Conservation (phyloP, 2,888 invertebrate species). For the Cryptocephalus moraei region DNA sequence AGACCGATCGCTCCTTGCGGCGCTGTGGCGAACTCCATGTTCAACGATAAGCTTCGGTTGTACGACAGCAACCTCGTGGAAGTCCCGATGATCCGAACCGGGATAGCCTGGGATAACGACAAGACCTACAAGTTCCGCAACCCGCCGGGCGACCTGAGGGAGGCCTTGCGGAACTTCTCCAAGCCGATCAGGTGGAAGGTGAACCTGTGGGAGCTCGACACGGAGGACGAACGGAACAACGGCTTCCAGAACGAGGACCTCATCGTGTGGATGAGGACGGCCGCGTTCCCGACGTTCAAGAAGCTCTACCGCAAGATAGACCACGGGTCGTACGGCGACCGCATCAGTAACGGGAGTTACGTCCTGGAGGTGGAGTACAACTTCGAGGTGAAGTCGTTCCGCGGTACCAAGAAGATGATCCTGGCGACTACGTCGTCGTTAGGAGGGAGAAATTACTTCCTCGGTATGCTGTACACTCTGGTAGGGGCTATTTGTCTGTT, state of each 20-base stretch:
- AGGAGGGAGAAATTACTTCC: background rate
- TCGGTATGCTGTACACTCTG: background rate
- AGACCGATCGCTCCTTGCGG: constrained; percentile 80
- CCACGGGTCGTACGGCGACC: background rate
- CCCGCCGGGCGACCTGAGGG: background rate
- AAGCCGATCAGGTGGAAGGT: constrained; percentile 85
- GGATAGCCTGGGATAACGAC: background rate
- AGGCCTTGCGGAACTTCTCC: constrained; percentile 50
- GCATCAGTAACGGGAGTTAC: background rate
- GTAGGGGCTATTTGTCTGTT: background rate
- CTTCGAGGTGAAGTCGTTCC: background rate
- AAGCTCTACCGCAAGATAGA: constrained; percentile 44
- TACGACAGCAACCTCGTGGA: constrained; percentile 28
- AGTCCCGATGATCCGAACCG: background rate
- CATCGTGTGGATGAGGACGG: constrained; percentile 99
- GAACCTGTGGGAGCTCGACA: constrained; percentile 67
- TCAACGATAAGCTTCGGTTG: constrained; percentile 60
- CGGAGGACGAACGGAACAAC: constrained; percentile 58
- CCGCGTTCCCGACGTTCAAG: constrained; percentile 91
- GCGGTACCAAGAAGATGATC: background rate
- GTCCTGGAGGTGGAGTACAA: background rate
- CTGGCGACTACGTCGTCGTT: background rate
- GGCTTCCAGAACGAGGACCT: constrained; percentile 95
- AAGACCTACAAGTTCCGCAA: background rate
- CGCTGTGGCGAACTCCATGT: constrained; percentile 96